Evolutionary conservation across 2,797 vertebrate genomes (phyloP).

Genomic region (Morelia viridis): DNA sequence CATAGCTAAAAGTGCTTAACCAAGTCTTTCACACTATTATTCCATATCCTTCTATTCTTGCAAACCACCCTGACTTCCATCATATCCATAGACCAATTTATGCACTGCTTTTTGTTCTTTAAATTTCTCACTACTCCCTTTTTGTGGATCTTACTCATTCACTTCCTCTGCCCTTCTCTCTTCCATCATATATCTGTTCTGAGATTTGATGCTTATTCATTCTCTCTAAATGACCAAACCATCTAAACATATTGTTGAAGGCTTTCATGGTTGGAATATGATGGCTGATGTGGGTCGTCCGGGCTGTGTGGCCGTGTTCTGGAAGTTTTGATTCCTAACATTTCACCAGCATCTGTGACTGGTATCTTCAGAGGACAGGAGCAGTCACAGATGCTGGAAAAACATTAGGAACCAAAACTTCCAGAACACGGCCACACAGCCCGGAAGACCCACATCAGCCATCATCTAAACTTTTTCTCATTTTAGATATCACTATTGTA

Average conservation of each 20-base stretch:
- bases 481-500: background rate
- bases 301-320: no score
- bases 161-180: background rate
- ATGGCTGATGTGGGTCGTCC: no score
- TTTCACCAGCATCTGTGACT: no score
- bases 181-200: background rate
- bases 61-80: background rate
- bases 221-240: background rate
- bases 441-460: no score
- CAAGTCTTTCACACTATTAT: background rate
- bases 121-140: background rate
- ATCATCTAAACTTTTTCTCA: background rate
- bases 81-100: background rate
- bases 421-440: no score
- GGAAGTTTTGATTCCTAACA: no score
- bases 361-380: no score
- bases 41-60: background rate
- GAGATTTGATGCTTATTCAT: background rate
- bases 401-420: no score
- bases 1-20: background rate
- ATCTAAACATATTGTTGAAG: background rate
- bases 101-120: background rate
- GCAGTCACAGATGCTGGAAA: no score
- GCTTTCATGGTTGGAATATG: no score
- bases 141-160: background rate